A percentile compares a stretch with the other conserved stretches of the same genome.
Conservation (phyloP, 2,797 vertebrate species). For the Anisognathus igniventris region DNA sequence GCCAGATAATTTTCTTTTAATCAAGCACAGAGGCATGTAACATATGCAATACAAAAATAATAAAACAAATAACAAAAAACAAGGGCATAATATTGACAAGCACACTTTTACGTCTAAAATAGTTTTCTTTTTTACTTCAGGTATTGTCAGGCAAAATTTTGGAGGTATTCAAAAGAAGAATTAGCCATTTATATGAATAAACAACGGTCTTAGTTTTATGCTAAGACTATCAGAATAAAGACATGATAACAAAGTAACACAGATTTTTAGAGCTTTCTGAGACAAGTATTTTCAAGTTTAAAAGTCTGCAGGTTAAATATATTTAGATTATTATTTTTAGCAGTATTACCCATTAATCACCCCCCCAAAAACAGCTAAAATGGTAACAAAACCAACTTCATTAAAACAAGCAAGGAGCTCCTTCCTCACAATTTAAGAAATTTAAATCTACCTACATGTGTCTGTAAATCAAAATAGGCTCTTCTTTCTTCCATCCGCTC, state of each 20-base stretch:
- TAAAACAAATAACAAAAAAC: neutral
- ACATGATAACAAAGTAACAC: neutral
- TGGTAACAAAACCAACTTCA: neutral
- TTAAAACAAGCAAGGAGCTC: neutral
- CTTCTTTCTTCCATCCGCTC: slow-evolving; percentile 97
- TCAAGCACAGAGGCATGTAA: neutral
- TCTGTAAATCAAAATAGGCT: slow-evolving; percentile 98
- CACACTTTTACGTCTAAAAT: neutral
- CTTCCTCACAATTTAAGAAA: neutral
- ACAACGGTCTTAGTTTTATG: neutral
- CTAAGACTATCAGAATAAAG: neutral
- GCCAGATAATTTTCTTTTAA: neutral
- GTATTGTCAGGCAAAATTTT: neutral
- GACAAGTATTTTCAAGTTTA: neutral
- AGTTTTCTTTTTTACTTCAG: neutral
- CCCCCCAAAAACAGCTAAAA: neutral
- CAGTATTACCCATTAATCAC: neutral
- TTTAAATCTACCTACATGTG: slow-evolving; percentile 82
- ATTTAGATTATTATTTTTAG: neutral
- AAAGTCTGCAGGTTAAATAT: neutral
- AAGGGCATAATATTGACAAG: neutral
- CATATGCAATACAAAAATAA: neutral
- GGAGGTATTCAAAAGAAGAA: neutral
- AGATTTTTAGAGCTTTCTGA: neutral
- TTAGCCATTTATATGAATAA: neutral